Conservation (phyloP, 2,888 invertebrate genomes). For the Tiliacea citrago region DNA sequence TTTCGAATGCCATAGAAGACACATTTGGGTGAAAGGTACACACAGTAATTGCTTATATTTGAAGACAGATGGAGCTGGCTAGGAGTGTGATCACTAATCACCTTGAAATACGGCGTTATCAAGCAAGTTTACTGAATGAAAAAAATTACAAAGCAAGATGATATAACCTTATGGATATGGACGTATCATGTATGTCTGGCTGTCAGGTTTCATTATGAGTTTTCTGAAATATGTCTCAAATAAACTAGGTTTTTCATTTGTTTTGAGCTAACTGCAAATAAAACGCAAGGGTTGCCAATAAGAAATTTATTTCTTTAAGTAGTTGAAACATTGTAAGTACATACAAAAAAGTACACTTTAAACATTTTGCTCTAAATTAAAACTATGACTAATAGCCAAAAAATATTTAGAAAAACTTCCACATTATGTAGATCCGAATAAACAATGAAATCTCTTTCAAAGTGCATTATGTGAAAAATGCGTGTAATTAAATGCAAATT, state of each 20-base stretch:
- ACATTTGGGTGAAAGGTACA: not conserved
- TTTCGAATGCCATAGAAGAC: not conserved
- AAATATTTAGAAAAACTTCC: conserved; percentile 67
- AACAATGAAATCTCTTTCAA: conserved; percentile 62
- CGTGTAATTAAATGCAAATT: conserved; percentile 67
- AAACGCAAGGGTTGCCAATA: conserved; percentile 75
- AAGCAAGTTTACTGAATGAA: not conserved
- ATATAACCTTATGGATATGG: not conserved
- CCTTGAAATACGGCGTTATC: not conserved
- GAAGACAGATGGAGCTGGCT: not conserved
- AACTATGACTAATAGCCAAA: conserved; percentile 70
- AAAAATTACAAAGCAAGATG: not conserved
- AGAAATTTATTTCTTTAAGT: conserved; percentile 84
- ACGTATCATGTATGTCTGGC: not conserved
- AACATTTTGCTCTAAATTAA: conserved; percentile 69
- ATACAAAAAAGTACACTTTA: conserved; percentile 81
- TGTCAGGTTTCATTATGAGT: not conserved
- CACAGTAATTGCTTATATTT: not conserved
- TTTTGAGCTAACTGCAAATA: not conserved
- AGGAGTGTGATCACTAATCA: no score
- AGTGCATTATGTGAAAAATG: conserved; percentile 63
- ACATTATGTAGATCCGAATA: conserved; percentile 59
- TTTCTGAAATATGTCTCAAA: not conserved
- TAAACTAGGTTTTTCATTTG: not conserved
- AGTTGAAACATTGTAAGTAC: conserved; percentile 86